Evolutionary conservation across 2,888 invertebrate genomes (phyloP).

Genomic region (Drosophila multiciliata): DNA sequence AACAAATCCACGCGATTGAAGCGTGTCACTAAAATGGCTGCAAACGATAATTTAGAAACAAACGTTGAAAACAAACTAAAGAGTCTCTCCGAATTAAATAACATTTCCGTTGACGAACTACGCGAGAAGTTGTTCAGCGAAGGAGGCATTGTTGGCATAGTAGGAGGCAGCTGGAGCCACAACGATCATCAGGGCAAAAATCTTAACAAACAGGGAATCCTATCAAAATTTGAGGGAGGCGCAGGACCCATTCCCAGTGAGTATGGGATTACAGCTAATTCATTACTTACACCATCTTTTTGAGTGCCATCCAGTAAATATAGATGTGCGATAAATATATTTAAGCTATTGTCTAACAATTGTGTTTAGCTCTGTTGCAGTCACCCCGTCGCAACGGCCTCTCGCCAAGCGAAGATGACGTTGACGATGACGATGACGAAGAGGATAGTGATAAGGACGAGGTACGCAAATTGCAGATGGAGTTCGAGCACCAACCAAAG

Average conservation of each 20-base stretch:
- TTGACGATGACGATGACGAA: slow-evolving; percentile 19
- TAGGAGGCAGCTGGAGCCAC: neutral
- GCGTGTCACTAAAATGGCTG: slow-evolving; percentile 17
- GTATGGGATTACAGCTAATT: slow-evolving; percentile 2
- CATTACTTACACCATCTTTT: neutral
- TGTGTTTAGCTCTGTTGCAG: neutral
- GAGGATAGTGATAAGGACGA: slow-evolving; percentile 12
- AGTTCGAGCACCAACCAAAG: slow-evolving; percentile 18
- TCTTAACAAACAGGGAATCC: neutral
- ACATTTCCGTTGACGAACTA: neutral
- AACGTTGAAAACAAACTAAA: slow-evolving; percentile 27
- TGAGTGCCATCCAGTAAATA: neutral
- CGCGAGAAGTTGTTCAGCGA: neutral
- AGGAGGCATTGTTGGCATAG: slow-evolving; percentile 14
- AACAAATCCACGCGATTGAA: slow-evolving; percentile 8
- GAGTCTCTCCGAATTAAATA: slow-evolving; percentile 43
- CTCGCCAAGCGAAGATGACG: slow-evolving; percentile 11
- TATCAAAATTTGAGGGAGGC: slow-evolving; percentile 20
- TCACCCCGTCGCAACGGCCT: slow-evolving; percentile 4
- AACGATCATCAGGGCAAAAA: neutral
- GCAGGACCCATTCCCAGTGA: slow-evolving; percentile 23
- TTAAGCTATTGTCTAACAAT: neutral
- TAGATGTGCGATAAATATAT: neutral
- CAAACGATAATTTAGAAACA: slow-evolving; percentile 11
- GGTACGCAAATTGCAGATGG: slow-evolving; percentile 15